Base-by-base conservation (phyloP, 2,888 invertebrate species). In the Andrena minutula region DNA sequence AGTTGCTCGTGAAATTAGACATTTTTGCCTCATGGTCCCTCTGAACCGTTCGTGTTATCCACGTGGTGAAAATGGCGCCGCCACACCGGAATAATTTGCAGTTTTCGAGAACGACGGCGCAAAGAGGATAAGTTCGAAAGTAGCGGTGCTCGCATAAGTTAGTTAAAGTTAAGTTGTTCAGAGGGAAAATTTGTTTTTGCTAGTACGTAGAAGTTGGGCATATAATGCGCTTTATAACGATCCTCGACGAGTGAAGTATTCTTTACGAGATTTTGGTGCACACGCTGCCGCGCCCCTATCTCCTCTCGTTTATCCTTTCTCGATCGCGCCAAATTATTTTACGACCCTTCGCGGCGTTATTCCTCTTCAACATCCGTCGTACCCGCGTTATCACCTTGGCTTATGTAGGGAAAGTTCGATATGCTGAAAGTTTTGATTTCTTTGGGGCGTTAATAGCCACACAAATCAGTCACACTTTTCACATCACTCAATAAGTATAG, bases 161-260 rank as follows among this genome's bases (percentile, higher is more conserved):
- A 75, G 88, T 88, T 87, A 88, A 84, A 87, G 81, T 84, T 82
- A 80, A 74, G 77, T 81, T 75, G 81, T 72, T 77, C 84, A 60
- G 73, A 51, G 79, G 58, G 56, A 49, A 79, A 88, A 88, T 86
- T 88, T 77, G 75, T 66, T 75, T 88, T 73, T 77, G 68, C 64
- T 69, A 75, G 75, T 68, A 73, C 79, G 69, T 79, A 79, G 75
- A 66, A 83, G 79, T 79, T 47, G 68, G 41, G 60, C 60, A 61
- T 82, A 83, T 68, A 72, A 83, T 56, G 41, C 47, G 63, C 68
- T 72, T 68, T 53, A 66, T 41, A 68, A 72, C 10, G 61, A 72
- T 70, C 66, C 69, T 23, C 28, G 51, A 32, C 26, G 26, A 70
- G 35, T 76, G 58, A 5, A 47, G 49, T 68, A 80, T 80, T 82